Conservation (phyloP, 2,113 vertebrate genomes). For the Furnarius figulus region DNA sequence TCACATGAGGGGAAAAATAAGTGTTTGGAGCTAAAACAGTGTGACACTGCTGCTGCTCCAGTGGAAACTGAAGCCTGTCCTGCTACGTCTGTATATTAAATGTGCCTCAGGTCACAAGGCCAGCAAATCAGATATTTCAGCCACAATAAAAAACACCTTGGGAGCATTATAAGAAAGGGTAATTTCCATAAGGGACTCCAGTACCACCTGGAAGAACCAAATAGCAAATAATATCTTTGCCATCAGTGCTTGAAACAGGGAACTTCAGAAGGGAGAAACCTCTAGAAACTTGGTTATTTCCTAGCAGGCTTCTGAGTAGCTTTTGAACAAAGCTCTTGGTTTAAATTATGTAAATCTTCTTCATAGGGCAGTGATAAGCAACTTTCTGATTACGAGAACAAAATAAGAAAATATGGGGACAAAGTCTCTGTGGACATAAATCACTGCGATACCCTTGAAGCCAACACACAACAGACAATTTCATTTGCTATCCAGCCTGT, state of each 20-base stretch:
- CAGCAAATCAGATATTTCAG: neutral
- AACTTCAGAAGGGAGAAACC: neutral
- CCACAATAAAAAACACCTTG: neutral
- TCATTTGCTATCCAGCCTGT: neutral
- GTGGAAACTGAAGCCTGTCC: neutral
- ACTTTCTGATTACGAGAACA: neutral
- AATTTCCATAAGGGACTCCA: neutral
- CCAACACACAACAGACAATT: constrained; percentile 11
- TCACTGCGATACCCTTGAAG: constrained; percentile 23
- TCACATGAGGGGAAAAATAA: neutral
- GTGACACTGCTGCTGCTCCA: neutral
- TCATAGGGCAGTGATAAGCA: constrained; percentile 44
- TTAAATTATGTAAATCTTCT: constrained; percentile 32
- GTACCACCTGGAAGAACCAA: neutral
- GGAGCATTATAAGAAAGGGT: neutral
- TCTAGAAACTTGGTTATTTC: neutral
- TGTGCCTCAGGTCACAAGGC: neutral
- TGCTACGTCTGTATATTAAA: neutral
- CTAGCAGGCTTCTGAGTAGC: neutral
- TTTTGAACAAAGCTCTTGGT: neutral
- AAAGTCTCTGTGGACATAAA: constrained; percentile 3
- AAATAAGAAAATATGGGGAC: constrained; percentile 31
- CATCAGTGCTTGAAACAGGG: neutral
- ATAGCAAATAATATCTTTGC: neutral
- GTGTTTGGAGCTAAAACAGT: neutral